These are phyloP conservation scores for Heterocephalus glaber DNA, from an alignment of 2,113 vertebrate genomes.

Conservation along the genomic window DNA sequence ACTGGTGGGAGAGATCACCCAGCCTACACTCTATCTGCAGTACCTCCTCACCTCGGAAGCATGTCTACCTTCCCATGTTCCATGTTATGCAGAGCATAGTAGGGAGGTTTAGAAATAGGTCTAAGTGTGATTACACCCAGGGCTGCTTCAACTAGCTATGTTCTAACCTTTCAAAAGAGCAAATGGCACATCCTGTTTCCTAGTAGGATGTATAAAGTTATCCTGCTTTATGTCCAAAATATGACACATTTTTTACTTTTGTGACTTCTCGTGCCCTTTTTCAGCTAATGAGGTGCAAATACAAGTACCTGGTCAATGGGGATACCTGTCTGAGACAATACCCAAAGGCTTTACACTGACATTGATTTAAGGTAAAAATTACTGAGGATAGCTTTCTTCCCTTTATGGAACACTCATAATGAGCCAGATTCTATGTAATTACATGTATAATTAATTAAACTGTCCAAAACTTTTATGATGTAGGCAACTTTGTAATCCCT, in stretches of 20 bases:
- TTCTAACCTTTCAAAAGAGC: not conserved
- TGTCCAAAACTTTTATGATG: not conserved
- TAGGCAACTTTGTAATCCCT: not conserved
- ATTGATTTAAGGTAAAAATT: not conserved
- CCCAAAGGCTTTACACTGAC: not conserved
- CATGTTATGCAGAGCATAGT: not conserved
- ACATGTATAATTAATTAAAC: not conserved
- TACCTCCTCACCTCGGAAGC: not conserved
- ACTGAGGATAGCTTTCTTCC: not conserved
- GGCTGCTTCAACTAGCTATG: not conserved
- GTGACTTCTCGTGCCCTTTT: not conserved
- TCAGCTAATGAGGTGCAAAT: not conserved
- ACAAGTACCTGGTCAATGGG: not conserved
- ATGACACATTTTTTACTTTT: not conserved
- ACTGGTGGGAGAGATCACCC: not conserved
- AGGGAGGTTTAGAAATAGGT: not conserved
- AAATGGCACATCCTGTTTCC: not conserved
- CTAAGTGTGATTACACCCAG: not conserved
- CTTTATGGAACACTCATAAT: not conserved
- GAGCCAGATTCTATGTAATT: not conserved
- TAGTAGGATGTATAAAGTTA: not conserved
- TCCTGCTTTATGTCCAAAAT: not conserved
- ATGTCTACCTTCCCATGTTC: not conserved
- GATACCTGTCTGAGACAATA: not conserved
- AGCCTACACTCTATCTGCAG: rapidly evolving